phyloP scores from a whole-genome alignment of 2,888 invertebrate genomes.

The Marasmarcha lunaedactyla region DNA sequence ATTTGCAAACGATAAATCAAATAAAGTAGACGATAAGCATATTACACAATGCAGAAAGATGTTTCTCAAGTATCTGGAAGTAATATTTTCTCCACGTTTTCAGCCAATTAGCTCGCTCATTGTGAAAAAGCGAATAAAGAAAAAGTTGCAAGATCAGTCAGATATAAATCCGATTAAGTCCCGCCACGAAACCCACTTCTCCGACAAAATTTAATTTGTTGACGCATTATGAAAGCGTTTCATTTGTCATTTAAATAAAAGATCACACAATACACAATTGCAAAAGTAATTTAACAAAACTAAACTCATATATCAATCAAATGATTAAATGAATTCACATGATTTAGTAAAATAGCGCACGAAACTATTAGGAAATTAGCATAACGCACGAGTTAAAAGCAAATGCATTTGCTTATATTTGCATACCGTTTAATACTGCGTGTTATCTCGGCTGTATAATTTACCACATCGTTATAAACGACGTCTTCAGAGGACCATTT shows the following conservation, averaged over 20 bases:
- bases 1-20: too few species aligned
- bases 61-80: too few species aligned
- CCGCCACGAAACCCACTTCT: neutral
- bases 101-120: too few species aligned
- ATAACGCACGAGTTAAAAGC: neutral
- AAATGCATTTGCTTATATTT: conserved; percentile 1
- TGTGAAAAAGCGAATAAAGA: too few species aligned
- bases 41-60: too few species aligned
- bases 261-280: neutral
- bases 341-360: neutral
- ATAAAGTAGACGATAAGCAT: too few species aligned
- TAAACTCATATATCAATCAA: neutral
- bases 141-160: too few species aligned
- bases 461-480: neutral
- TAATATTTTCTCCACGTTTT: too few species aligned
- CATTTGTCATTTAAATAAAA: neutral
- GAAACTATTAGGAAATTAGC: neutral
- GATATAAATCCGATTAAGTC: neutral
- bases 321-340: neutral
- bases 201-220: neutral
- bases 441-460: neutral
- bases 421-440: neutral
- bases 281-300: neutral
- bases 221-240: neutral
- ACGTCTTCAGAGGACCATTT: neutral